These are phyloP conservation scores for Himalopsyche anomala DNA, from an alignment of 2,888 invertebrate genomes.

Conservation along the genomic window DNA sequence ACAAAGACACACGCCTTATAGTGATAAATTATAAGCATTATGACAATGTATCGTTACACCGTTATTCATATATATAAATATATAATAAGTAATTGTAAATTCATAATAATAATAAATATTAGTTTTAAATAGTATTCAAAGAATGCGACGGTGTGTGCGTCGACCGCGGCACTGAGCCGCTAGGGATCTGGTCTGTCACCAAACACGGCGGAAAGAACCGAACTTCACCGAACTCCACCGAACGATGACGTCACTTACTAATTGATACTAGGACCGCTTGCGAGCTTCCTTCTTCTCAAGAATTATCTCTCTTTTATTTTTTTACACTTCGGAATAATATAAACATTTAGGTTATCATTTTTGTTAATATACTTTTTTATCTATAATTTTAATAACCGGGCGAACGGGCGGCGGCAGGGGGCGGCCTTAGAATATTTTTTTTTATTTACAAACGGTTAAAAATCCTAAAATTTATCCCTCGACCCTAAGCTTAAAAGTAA, in stretches of 20 bases:
- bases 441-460: constrained; percentile 84
- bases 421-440: constrained; percentile 70
- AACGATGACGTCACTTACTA: constrained; percentile 48
- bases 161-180: constrained; percentile 51
- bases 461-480: constrained; percentile 82
- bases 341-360: constrained; percentile 79
- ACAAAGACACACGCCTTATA: constrained; percentile 77
- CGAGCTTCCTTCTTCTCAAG: constrained; percentile 68
- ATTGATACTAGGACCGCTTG: constrained; percentile 77
- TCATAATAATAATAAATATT: constrained; percentile 66
- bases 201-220: background rate
- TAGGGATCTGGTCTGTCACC: constrained; percentile 16
- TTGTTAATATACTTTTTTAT: constrained; percentile 68
- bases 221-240: constrained; percentile 41
- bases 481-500: constrained; percentile 79
- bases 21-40: constrained; percentile 78
- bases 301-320: constrained; percentile 70
- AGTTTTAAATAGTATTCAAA: constrained; percentile 63
- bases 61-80: constrained; percentile 66
- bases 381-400: constrained; percentile 75
- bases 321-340: constrained; percentile 78
- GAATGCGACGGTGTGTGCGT: constrained; percentile 68
- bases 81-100: constrained; percentile 61
- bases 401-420: constrained; percentile 68
- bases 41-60: constrained; percentile 75